Base-by-base conservation (phyloP, 1,140 invertebrate genomes). In the Mycetomoellerius zeteki region DNA sequence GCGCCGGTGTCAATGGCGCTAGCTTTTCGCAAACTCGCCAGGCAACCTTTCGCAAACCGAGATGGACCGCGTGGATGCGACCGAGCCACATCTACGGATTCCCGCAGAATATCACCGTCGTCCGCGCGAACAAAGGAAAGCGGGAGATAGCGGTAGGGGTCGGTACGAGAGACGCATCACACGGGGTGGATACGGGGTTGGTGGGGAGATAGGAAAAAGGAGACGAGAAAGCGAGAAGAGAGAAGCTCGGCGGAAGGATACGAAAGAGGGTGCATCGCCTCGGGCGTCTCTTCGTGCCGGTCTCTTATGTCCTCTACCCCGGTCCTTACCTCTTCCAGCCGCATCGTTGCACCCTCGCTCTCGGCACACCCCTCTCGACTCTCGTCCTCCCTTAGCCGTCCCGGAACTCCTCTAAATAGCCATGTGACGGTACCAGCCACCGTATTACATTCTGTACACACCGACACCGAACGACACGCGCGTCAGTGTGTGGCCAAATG, bases 391-490 rank as follows among this genome's bases (percentile, higher is more conserved):
- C 52, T n/a, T 65, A 19, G 27, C 37, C n/a, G 27, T 16, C 76
- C 8, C 19, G 24, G 14, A 86, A 21, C 88, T 67, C 60, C 67
- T 84, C 88, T 88, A 91, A 92, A 92, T 88, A 90, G 86, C 90
- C 86, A 87, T 84, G 89, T 86, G 90, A 92, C 86, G 85, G 81
- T 86, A 77, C 75, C 86, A 88, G 86, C 89, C 85, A 86, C 82
- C 89, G 80, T 91, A 91, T 92, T 92, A 86, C 88, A 88, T 92
- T 89, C 86, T 86, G 62, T 73, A 64, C 37, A 71, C 71, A 85
- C 50, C 47, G 60, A 12, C 50, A 67, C 24, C 47, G 58, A 56
- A 75, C 54, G 80, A 58, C 12, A 24, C 19, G 37, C n/a, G n/a
- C 43, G 21, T 77, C 88, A 65, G 58, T 60, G 47, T 14, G 64